A percentile compares a stretch with the other conserved stretches of the same genome.
These are phyloP conservation scores for Nixonia krombeini DNA, from an alignment of 1,140 invertebrate genomes.

Conservation along the genomic window DNA sequence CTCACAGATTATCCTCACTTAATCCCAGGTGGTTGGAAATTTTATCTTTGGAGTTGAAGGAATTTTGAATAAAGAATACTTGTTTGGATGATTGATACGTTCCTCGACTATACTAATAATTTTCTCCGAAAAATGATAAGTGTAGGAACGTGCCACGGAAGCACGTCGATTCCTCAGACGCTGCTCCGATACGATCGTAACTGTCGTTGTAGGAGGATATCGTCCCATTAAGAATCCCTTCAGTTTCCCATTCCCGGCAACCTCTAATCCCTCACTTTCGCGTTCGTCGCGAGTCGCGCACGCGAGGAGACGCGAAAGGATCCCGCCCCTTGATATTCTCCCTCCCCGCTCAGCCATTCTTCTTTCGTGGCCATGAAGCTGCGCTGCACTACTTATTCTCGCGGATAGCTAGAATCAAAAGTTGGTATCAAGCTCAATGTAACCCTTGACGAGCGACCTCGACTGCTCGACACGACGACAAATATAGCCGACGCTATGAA, in stretches of 20 bases:
- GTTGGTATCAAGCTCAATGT: conserved; percentile 14
- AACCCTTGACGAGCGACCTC: conserved; percentile 13
- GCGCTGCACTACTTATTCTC: conserved; percentile 33
- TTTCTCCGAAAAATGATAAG: conserved; percentile 1
- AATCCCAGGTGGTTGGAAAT: too few relatives aligned
- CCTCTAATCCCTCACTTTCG: neutral
- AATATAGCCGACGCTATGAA: conserved; percentile 29
- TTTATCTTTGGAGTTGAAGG: too few relatives aligned
- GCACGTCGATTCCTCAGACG: neutral
- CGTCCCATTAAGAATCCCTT: neutral
- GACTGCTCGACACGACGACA: conserved; percentile 24
- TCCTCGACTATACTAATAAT: too few relatives aligned
- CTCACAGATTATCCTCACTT: too few relatives aligned
- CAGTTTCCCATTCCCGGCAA: neutral
- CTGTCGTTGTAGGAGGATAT: neutral
- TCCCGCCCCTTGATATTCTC: neutral
- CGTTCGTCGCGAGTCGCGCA: too few relatives aligned
- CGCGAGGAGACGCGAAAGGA: too few relatives aligned
- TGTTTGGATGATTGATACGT: too few relatives aligned
- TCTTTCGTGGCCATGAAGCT: conserved; percentile 21
- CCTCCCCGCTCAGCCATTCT: neutral
- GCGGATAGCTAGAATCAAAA: conserved; percentile 21
- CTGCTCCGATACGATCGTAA: conserved; percentile 1
- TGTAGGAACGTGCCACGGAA: conserved; percentile 4
- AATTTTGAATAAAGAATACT: too few relatives aligned